Conservation (phyloP, 2,888 invertebrate genomes). For the Lissocephala sabroskyi region DNA sequence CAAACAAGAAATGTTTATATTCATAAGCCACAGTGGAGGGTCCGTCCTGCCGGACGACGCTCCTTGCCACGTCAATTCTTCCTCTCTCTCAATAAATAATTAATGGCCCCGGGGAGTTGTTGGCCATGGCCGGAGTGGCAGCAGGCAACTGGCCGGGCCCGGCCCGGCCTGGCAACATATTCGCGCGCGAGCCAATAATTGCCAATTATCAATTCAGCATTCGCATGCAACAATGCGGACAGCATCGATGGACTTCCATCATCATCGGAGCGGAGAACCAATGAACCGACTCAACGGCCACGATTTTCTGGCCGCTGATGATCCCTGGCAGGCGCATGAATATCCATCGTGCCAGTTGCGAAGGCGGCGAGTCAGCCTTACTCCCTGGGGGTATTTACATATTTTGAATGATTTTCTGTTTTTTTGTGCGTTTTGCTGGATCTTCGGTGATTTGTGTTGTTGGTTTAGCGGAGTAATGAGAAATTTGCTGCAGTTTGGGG, state of each 20-base stretch:
- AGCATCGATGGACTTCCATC: too few relatives aligned
- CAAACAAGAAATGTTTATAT: conserved; percentile 28
- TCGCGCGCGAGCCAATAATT: conserved; percentile 31
- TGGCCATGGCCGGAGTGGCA: background rate
- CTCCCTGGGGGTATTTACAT: too few relatives aligned
- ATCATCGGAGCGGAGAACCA: too few relatives aligned
- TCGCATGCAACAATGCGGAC: conserved; percentile 1
- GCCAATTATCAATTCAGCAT: conserved; percentile 44
- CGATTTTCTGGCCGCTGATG: too few relatives aligned
- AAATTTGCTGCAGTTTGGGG: too few relatives aligned
- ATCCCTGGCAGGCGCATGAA: conserved; percentile 26
- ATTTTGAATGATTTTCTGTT: too few relatives aligned
- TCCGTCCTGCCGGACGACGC: too few relatives aligned
- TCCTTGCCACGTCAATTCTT: conserved; percentile 2
- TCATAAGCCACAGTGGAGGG: conserved; percentile 18
- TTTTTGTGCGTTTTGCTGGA: too few relatives aligned
- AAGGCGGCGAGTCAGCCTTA: too few relatives aligned
- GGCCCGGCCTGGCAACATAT: background rate
- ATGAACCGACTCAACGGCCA: too few relatives aligned
- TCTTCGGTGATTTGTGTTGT: too few relatives aligned
- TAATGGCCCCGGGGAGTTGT: conserved; percentile 29
- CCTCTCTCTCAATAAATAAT: conserved; percentile 46
- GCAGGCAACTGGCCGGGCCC: background rate
- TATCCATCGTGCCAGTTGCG: conserved; percentile 26
- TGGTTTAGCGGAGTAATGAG: too few relatives aligned